phyloP scores from a whole-genome alignment of 2,888 invertebrate genomes.

The Andricus quercusramuli region DNA sequence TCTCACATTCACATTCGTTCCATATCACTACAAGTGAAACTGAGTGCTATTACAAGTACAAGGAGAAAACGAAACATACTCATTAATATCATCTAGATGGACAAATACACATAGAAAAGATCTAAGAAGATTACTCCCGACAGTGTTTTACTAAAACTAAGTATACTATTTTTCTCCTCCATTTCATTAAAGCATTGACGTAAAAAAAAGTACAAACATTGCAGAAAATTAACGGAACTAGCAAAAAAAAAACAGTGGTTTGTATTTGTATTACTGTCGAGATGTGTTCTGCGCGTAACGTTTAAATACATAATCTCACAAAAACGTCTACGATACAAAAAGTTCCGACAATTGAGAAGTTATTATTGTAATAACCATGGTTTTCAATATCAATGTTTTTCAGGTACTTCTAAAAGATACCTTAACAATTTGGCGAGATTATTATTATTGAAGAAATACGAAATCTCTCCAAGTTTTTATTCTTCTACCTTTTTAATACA shows the following conservation, averaged over 20 bases:
- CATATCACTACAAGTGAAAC: slow-evolving; percentile 24
- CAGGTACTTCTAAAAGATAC: too few relatives aligned
- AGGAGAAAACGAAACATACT: slow-evolving; percentile 27
- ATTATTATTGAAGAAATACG: too few relatives aligned
- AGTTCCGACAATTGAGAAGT: too few relatives aligned
- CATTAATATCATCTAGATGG: slow-evolving; percentile 1
- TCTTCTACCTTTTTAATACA: too few relatives aligned
- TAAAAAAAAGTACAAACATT: not conserved
- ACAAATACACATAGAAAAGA: not conserved
- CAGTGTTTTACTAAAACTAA: not conserved
- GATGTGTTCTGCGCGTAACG: not conserved
- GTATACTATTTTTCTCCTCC: not conserved
- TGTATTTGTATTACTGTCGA: not conserved
- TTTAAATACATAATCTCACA: too few relatives aligned
- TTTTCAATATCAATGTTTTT: too few relatives aligned
- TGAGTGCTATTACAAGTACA: not conserved
- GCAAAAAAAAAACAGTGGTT: not conserved
- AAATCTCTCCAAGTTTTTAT: too few relatives aligned
- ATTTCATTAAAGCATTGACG: not conserved
- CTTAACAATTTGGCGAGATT: too few relatives aligned
- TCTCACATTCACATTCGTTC: slow-evolving; percentile 29
- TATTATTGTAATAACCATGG: too few relatives aligned
- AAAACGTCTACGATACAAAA: too few relatives aligned
- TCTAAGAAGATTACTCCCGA: not conserved
- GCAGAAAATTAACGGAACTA: not conserved